phyloP scores from a whole-genome alignment of 2,888 invertebrate species.

The Yponomeuta cagnagella region DNA sequence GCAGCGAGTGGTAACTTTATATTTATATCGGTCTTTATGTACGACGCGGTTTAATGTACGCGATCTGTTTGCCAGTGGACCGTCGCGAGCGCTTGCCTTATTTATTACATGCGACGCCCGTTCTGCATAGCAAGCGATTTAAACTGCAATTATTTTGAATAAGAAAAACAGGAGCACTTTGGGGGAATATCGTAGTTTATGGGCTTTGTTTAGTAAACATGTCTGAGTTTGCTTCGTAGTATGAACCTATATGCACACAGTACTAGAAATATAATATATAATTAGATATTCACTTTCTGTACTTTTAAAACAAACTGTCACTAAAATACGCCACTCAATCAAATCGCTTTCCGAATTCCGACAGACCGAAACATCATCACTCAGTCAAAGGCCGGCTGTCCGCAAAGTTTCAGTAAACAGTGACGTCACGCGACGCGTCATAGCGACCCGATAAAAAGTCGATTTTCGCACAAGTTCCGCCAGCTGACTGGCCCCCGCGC shows the following conservation, averaged over 20 bases:
- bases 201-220: neutral
- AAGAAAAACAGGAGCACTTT: constrained; percentile 25
- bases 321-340: neutral
- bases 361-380: constrained; percentile 30
- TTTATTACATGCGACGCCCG: constrained; percentile 62
- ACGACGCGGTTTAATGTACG: constrained; percentile 72
- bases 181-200: constrained; percentile 8
- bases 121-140: constrained; percentile 64
- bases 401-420: constrained; percentile 57
- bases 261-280: no score
- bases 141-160: constrained; percentile 69
- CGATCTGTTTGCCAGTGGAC: constrained; percentile 73
- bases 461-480: constrained; percentile 75
- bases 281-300: no score
- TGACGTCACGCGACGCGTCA: constrained; percentile 74
- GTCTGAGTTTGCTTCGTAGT: neutral
- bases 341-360: neutral
- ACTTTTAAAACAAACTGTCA: neutral
- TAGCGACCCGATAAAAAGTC: constrained; percentile 71
- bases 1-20: constrained; percentile 73
- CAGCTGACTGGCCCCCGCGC: constrained; percentile 64
- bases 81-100: constrained; percentile 43
- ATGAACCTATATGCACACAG: no score
- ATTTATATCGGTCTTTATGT: constrained; percentile 75
- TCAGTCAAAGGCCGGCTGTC: constrained; percentile 47